Evolutionary conservation across 2,113 vertebrate genomes (phyloP), one percentile per base, ranked within the genome.

Genomic region (Triplophysa rosa): DNA sequence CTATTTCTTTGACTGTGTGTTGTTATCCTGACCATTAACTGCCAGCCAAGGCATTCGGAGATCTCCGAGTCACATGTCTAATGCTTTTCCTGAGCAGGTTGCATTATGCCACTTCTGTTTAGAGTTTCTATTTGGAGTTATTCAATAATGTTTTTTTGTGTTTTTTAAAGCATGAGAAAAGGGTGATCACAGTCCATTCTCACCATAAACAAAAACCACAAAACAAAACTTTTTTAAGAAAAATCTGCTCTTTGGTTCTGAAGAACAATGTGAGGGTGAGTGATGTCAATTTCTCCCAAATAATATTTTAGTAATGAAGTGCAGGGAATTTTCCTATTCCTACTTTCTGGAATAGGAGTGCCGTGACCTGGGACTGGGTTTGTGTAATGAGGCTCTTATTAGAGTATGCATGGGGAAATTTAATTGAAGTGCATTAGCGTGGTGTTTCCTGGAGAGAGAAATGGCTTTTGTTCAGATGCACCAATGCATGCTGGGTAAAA

Each of bases 1-100:
- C 17, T 3, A 37, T 47, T 78, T 61, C 40, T 29, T 77, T 59
- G 47, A 77, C 63, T 40, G 61, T 16, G 63, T 13, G 26, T 62
- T 58, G 68, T 72, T 26, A 26, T 80, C 49, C 21, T 23, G 49
- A 66, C 71, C 69, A 80, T 80, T 66, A 79, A 68, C 8, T 52
- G 56, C 58, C 16, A 19, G 26, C 45, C 13, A 0, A 14, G 67
- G n/a, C 58, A 69, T 26, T 33, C 77, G 2, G 40, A 40, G 67
- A 70, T 71, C 76, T 47, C 40, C 40, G 67, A 80, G 42, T 80
- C 47, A 63, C 26, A 8, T 16, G 29, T 63, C 33, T 29, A 29
- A 24, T 52, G 29, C 23, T 79, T 68, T 72, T 77, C 16, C 29
- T 63, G 54, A 14, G 13, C 49, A 52, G 49, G 16, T 17, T 52